Conservation (phyloP, 2,797 vertebrate species). For the Hozukius guyotensis region DNA sequence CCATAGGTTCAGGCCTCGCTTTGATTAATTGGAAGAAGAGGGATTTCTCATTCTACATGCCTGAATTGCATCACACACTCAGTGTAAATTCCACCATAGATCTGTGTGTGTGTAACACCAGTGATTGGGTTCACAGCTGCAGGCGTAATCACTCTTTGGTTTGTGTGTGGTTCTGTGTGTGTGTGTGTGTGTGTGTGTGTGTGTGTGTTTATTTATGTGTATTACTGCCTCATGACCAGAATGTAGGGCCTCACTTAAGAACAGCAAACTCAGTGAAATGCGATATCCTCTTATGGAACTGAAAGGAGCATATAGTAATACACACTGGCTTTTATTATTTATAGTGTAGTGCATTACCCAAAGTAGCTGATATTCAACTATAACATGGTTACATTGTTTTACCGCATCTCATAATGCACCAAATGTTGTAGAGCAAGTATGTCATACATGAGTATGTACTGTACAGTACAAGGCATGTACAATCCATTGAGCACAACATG, state of each 20-base stretch:
- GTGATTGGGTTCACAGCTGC: slow-evolving; percentile 47
- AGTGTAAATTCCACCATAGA: slow-evolving; percentile 5
- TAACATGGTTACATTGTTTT: not conserved
- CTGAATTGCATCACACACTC: slow-evolving; percentile 3
- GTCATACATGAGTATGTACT: not conserved
- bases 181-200: not conserved
- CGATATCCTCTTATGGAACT: slow-evolving; percentile 60
- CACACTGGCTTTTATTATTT: slow-evolving; percentile 41
- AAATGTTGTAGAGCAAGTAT: not conserved
- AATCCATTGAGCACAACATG: not conserved
- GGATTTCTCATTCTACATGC: not conserved
- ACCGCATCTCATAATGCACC: not conserved
- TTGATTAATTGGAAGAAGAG: not conserved
- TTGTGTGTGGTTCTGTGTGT: not conserved
- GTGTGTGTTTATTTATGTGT: slow-evolving; percentile 5
- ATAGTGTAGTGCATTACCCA: slow-evolving; percentile 36
- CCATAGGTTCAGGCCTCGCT: not conserved
- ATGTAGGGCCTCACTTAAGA: slow-evolving; percentile 40
- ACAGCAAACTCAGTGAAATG: slow-evolving; percentile 55
- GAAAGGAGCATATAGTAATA: slow-evolving; percentile 14
- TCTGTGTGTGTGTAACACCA: slow-evolving; percentile 6
- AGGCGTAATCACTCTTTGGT: slow-evolving; percentile 38
- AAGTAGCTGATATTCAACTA: not conserved
- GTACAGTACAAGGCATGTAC: not conserved
- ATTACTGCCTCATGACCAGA: slow-evolving; percentile 46